These are phyloP conservation scores for Podarcis lilfordi DNA, from an alignment of 2,797 vertebrate genomes.

Conservation along the genomic window DNA sequence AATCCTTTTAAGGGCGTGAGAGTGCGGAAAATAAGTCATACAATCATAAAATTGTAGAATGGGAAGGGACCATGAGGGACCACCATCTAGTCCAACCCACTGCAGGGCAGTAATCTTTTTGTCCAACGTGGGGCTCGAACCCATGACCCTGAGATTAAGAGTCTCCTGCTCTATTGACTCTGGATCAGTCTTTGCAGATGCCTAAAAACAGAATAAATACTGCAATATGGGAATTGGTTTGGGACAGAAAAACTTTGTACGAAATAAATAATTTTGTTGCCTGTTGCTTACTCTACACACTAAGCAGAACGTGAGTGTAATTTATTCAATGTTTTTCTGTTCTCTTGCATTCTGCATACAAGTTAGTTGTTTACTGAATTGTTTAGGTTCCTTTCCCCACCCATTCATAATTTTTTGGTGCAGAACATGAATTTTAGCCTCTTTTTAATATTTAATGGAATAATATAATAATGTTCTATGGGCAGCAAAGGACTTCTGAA, in stretches of 20 bases:
- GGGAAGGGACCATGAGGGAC: no score
- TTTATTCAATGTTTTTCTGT: not conserved
- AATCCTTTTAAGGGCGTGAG: not conserved
- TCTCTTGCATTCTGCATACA: not conserved
- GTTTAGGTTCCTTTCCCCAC: no score
- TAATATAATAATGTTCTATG: no score
- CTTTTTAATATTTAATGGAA: no score
- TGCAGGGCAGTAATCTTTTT: no score
- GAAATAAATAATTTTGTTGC: not conserved
- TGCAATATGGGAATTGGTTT: not conserved
- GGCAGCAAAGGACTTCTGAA: not conserved
- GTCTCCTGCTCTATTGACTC: no score
- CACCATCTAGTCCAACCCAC: no score
- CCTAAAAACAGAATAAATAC: not conserved
- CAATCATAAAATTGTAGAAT: no score
- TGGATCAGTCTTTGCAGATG: not conserved
- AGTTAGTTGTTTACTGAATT: not conserved
- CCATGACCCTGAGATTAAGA: no score
- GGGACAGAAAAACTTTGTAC: not conserved
- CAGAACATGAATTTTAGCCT: not conserved
- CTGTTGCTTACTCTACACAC: not conserved
- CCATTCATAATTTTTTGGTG: not conserved
- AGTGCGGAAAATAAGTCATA: not conserved
- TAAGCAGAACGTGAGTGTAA: not conserved
- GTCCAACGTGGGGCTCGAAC: no score